These are phyloP conservation scores for Drosophila sordidapex DNA, from an alignment of 2,888 invertebrate species.

Conservation along the genomic window DNA sequence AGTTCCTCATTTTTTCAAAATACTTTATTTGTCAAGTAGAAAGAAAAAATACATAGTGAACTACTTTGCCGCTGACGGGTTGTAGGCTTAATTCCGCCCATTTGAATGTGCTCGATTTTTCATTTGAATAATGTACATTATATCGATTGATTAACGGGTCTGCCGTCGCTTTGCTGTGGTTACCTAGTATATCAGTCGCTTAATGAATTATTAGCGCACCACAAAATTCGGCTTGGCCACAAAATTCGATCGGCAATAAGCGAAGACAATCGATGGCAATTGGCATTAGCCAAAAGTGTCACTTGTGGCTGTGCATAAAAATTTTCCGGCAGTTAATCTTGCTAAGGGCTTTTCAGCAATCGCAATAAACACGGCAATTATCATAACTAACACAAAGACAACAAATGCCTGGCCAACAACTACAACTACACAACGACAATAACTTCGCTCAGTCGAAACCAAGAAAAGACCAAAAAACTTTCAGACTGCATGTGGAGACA, in stretches of 20 bases:
- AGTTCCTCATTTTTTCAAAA: background rate
- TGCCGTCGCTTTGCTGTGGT: background rate
- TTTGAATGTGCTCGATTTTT: slow-evolving; percentile 27
- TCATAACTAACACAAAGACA: slow-evolving; percentile 75
- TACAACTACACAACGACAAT: slow-evolving; percentile 58
- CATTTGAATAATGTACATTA: slow-evolving; percentile 45
- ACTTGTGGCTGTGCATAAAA: slow-evolving; percentile 55
- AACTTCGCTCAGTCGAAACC: slow-evolving; percentile 44
- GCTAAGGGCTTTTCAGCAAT: slow-evolving; percentile 71
- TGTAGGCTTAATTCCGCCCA: slow-evolving; percentile 1
- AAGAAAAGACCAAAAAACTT: slow-evolving; percentile 43
- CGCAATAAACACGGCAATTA: slow-evolving; percentile 80
- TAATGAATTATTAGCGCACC: slow-evolving; percentile 27
- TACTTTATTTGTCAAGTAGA: slow-evolving; percentile 11
- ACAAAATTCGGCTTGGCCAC: slow-evolving; percentile 23
- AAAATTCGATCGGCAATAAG: slow-evolving; percentile 33
- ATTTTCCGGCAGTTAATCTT: slow-evolving; percentile 79
- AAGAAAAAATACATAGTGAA: slow-evolving; percentile 1
- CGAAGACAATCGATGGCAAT: slow-evolving; percentile 38
- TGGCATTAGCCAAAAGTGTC: slow-evolving; percentile 55
- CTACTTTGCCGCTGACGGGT: background rate
- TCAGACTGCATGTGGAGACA: slow-evolving; percentile 36
- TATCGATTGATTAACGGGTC: slow-evolving; percentile 36
- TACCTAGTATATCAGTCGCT: slow-evolving; percentile 18
- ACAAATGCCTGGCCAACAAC: slow-evolving; percentile 28